Evolutionary conservation across 2,888 invertebrate species (phyloP).

Genomic region (Lasioglossum oenotherae): DNA sequence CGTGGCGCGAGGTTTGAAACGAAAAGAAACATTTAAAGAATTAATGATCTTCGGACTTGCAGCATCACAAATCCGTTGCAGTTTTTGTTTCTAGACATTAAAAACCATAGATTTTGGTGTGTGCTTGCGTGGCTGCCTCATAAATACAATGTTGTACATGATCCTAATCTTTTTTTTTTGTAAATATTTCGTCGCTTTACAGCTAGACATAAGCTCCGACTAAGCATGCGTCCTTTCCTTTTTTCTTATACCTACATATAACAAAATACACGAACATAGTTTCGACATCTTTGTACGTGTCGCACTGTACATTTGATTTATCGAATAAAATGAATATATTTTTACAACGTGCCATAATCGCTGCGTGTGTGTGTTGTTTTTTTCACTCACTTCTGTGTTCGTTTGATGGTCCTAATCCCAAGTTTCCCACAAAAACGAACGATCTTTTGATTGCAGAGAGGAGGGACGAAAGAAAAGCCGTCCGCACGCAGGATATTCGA

Average conservation of each 20-base stretch:
- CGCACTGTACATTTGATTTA: slow-evolving; percentile 57
- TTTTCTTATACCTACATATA: slow-evolving; percentile 46
- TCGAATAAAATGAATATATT: slow-evolving; percentile 62
- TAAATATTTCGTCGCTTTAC: slow-evolving; percentile 58
- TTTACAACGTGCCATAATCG: slow-evolving; percentile 56
- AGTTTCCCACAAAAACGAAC: slow-evolving; percentile 58
- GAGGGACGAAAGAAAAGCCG: slow-evolving; percentile 79
- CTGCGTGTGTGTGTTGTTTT: slow-evolving; percentile 14
- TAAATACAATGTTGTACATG: slow-evolving; percentile 50
- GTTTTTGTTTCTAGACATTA: slow-evolving; percentile 40
- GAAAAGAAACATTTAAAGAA: slow-evolving; percentile 51
- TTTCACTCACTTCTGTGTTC: slow-evolving; percentile 15
- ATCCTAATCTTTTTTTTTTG: slow-evolving; percentile 30
- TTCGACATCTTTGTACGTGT: slow-evolving; percentile 28
- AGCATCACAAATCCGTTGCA: slow-evolving; percentile 42
- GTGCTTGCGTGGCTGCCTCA: slow-evolving; percentile 73
- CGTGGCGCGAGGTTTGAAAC: slow-evolving; percentile 69
- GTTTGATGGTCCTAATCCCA: slow-evolving; percentile 39
- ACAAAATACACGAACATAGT: slow-evolving; percentile 30
- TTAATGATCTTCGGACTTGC: slow-evolving; percentile 30
- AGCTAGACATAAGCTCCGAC: slow-evolving; percentile 45
- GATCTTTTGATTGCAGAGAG: slow-evolving; percentile 79
- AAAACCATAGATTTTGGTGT: slow-evolving; percentile 52
- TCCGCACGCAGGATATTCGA: slow-evolving; percentile 82
- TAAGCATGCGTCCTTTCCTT: slow-evolving; percentile 67